phyloP scores from a whole-genome alignment of 2,797 vertebrate genomes.

The Calcarius lapponicus region DNA sequence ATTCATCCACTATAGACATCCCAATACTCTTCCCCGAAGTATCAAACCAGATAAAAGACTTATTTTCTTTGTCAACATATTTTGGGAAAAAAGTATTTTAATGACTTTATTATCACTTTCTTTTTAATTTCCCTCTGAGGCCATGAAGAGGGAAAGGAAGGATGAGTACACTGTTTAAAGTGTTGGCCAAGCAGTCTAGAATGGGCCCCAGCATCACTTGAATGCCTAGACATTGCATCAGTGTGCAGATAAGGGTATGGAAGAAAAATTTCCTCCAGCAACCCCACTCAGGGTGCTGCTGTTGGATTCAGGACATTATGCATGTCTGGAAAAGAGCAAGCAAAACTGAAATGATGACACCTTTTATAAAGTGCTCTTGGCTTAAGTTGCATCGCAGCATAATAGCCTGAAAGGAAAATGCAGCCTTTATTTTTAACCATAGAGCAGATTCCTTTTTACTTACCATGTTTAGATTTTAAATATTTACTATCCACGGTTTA shows the following conservation, averaged over 20 bases:
- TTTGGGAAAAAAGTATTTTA: neutral
- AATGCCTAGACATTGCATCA: neutral
- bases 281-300: neutral
- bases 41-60: neutral
- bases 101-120: neutral
- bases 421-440: neutral
- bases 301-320: neutral
- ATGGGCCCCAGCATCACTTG: neutral
- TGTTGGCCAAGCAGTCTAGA: neutral
- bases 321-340: neutral
- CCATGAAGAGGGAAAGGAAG: neutral
- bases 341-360: neutral
- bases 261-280: neutral
- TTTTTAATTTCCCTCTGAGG: neutral
- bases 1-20: neutral
- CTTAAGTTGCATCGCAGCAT: neutral
- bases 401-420: neutral
- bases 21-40: neutral
- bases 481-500: neutral
- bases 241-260: neutral
- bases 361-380: neutral
- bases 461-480: neutral
- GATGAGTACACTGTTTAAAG: neutral
- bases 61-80: neutral
- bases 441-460: neutral